Evolutionary conservation across 2,888 invertebrate species (phyloP).

Genomic region (Autographa gamma): DNA sequence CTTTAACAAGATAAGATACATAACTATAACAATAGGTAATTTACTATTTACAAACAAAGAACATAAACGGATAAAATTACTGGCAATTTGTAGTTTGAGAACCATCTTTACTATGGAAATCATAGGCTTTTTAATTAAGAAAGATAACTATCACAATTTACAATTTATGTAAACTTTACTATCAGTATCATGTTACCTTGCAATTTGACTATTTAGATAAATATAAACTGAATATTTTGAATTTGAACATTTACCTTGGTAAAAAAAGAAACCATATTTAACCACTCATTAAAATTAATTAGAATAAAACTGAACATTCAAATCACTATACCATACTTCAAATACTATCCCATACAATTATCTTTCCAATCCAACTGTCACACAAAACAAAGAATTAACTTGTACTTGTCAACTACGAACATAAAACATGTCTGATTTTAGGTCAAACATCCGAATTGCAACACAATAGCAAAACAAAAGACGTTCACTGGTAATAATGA

Average conservation of each 20-base stretch:
- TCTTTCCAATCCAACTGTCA: constrained; percentile 15
- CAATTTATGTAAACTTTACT: too few species aligned
- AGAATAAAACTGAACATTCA: constrained; percentile 3
- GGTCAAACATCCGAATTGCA: constrained; percentile 70
- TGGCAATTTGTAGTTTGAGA: too few species aligned
- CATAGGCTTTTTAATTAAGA: too few species aligned
- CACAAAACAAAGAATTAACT: constrained; percentile 54
- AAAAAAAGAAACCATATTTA: not conserved
- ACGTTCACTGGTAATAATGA: constrained; percentile 44
- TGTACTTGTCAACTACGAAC: constrained; percentile 67
- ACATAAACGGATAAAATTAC: too few species aligned
- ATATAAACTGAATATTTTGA: too few species aligned
- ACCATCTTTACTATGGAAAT: too few species aligned
- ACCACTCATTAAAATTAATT: not conserved
- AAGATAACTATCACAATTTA: too few species aligned
- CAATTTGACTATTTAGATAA: too few species aligned
- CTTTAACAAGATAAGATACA: not conserved
- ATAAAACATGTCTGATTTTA: constrained; percentile 70
- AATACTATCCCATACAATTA: constrained; percentile 8
- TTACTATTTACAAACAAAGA: too few species aligned
- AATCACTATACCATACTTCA: not conserved
- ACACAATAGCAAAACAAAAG: constrained; percentile 63
- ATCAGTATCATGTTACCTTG: too few species aligned
- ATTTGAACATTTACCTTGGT: too few species aligned
- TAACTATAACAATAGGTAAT: not conserved